Evolutionary conservation across 1,140 invertebrate genomes (phyloP).

Genomic region (Scaptomyza graminum): DNA sequence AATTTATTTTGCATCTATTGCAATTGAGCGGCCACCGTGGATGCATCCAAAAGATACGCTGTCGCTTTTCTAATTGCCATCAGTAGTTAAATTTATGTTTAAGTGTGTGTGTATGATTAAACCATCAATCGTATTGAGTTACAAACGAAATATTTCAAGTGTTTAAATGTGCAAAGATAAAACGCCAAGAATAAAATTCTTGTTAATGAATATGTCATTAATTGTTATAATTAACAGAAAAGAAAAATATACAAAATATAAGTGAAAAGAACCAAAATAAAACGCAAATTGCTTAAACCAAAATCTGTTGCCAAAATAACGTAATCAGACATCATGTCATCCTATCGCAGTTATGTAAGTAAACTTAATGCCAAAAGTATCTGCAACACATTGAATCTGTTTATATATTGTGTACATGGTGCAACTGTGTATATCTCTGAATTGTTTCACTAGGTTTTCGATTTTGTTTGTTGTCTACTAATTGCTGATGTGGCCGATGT

Average conservation of each 20-base stretch:
- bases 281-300: slow-evolving; percentile 30
- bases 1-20: slow-evolving; percentile 79
- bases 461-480: slow-evolving; percentile 41
- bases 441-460: slow-evolving; percentile 36
- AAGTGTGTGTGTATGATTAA: slow-evolving; percentile 28
- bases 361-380: slow-evolving; percentile 58
- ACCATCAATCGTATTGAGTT: slow-evolving; percentile 53
- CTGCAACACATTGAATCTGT: slow-evolving; percentile 34
- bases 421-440: slow-evolving; percentile 2
- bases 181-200: slow-evolving; percentile 1
- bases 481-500: slow-evolving; percentile 27
- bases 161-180: neutral
- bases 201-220: slow-evolving; percentile 3
- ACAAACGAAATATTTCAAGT: slow-evolving; percentile 36
- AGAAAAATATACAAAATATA: slow-evolving; percentile 28
- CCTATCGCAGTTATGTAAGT: slow-evolving; percentile 84
- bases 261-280: slow-evolving; percentile 18
- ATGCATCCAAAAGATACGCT: slow-evolving; percentile 64
- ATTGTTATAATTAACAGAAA: slow-evolving; percentile 28
- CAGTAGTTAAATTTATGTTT: slow-evolving; percentile 37
- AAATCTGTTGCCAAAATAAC: slow-evolving; percentile 57
- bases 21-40: slow-evolving; percentile 62
- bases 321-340: slow-evolving; percentile 68
- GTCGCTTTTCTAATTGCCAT: slow-evolving; percentile 47
- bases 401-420: neutral